Percentiles rank a stretch among this genome's conserved stretches.
Evolutionary conservation across 64 coral and sea anemone species (phyloP).

Genomic region (Anthopleura sola): DNA sequence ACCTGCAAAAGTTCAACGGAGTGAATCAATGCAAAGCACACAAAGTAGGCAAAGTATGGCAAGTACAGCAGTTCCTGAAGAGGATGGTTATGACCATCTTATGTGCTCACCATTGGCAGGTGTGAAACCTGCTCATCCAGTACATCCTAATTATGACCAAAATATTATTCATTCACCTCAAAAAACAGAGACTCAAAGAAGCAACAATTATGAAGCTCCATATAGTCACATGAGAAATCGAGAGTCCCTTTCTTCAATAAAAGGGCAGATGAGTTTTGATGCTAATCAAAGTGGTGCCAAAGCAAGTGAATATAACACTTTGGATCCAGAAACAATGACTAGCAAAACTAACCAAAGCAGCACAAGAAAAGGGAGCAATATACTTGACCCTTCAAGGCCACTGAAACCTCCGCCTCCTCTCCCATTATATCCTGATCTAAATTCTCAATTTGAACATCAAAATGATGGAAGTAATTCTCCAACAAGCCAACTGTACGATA

Average conservation of each 20-base stretch:
- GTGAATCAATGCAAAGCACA: constrained; percentile 7
- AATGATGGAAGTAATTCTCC: neutral
- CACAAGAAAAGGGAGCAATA: neutral
- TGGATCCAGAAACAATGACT: neutral
- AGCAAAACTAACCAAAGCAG: neutral
- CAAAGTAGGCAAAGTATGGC: neutral
- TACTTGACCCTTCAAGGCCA: neutral
- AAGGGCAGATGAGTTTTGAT: neutral
- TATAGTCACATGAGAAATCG: constrained; percentile 54
- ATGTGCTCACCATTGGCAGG: constrained; percentile 20
- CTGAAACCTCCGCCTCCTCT: neutral
- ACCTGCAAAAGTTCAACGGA: neutral
- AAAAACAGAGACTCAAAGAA: neutral
- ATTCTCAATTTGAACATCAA: neutral
- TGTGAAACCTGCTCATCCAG: constrained; percentile 11
- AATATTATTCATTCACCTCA: constrained; percentile 5
- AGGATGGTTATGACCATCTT: constrained; percentile 59
- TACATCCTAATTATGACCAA: constrained; percentile 67
- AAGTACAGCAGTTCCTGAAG: neutral
- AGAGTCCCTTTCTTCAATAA: neutral
- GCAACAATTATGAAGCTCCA: constrained; percentile 73
- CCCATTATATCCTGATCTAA: neutral
- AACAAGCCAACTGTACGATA: neutral
- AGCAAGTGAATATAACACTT: constrained; percentile 15
- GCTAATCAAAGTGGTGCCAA: neutral